These are phyloP conservation scores for Luscinia luscinia DNA, from an alignment of 2,797 vertebrate genomes.

Conservation along the genomic window DNA sequence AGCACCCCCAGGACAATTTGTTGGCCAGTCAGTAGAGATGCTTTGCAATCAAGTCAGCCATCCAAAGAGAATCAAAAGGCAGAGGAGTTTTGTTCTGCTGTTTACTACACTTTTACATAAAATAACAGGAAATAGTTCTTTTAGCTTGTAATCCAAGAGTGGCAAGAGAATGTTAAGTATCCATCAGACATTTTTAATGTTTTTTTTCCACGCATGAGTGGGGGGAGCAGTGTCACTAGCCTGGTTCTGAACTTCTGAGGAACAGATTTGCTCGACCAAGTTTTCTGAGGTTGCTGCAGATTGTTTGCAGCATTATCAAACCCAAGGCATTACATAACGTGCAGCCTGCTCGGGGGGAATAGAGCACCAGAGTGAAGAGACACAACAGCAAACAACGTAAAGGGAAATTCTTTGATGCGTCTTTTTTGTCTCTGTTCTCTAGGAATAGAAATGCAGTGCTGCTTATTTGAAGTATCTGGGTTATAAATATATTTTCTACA, in stretches of 20 bases:
- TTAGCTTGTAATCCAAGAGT: neutral
- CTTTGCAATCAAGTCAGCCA: neutral
- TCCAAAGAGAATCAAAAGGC: neutral
- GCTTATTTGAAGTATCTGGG: neutral
- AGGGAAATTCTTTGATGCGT: neutral
- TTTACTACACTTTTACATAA: neutral
- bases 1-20: neutral
- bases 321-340: neutral
- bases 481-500: neutral
- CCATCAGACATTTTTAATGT: neutral
- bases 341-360: neutral
- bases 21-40: neutral
- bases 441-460: neutral
- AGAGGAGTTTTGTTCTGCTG: neutral
- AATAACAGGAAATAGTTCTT: neutral
- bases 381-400: neutral
- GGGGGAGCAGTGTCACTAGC: neutral
- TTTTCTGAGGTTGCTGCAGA: neutral
- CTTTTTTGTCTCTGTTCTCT: neutral
- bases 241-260: neutral
- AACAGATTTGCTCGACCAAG: neutral
- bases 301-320: neutral
- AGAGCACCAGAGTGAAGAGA: neutral
- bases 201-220: fast-evolving
- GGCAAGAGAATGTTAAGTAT: neutral